Percentiles rank a stretch among this genome's conserved stretches.
Conservation (phyloP, 2,888 invertebrate genomes). For the Sialis fuliginosa region DNA sequence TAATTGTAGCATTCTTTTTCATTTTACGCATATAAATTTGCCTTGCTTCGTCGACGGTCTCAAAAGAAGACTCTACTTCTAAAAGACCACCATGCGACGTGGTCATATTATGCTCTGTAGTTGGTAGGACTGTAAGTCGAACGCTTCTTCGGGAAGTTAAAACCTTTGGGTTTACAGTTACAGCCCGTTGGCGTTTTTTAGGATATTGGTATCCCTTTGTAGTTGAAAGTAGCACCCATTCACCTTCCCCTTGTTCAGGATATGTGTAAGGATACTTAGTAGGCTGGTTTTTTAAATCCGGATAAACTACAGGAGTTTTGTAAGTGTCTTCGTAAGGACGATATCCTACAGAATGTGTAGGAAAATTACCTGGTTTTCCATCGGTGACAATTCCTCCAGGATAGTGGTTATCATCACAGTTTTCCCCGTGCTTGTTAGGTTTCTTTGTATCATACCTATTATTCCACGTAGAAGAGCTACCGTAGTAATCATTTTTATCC, state of each 20-base stretch:
- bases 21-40: slow-evolving; percentile 24
- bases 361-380: slow-evolving; percentile 33
- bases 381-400: slow-evolving; percentile 34
- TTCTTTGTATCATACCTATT: neutral
- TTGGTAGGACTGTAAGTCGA: slow-evolving; percentile 52
- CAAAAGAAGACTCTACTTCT: slow-evolving; percentile 54
- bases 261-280: slow-evolving; percentile 37
- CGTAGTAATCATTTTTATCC: neutral
- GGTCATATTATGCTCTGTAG: slow-evolving; percentile 40
- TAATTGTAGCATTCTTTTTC: slow-evolving; percentile 12
- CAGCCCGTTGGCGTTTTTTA: slow-evolving; percentile 22
- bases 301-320: neutral
- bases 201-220: slow-evolving; percentile 54
- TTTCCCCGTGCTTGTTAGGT: neutral
- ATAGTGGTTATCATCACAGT: slow-evolving; percentile 11
- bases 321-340: neutral
- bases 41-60: slow-evolving; percentile 46
- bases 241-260: slow-evolving; percentile 50
- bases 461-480: neutral
- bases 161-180: slow-evolving; percentile 16
- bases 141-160: slow-evolving; percentile 19
- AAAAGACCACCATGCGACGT: slow-evolving; percentile 56
- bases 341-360: slow-evolving; percentile 13
- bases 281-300: slow-evolving; percentile 15
- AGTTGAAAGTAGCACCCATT: slow-evolving; percentile 61